Evolutionary conservation across 2,888 invertebrate genomes (phyloP).

Genomic region (Hypselothyrea guttata): DNA sequence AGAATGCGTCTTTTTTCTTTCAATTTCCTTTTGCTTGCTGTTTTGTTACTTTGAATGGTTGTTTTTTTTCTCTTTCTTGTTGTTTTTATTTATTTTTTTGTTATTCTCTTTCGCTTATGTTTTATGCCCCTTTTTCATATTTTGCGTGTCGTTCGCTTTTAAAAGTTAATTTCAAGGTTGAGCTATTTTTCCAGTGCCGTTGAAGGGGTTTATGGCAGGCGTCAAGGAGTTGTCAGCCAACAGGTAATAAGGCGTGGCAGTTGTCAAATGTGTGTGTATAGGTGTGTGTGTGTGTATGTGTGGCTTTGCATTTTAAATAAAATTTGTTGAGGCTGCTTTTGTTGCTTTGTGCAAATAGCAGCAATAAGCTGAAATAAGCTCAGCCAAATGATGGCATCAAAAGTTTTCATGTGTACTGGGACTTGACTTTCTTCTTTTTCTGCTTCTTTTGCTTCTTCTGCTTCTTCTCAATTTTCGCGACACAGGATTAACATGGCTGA

Average conservation of each 20-base stretch:
- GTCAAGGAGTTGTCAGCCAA: constrained; percentile 50
- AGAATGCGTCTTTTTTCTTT: constrained; percentile 16
- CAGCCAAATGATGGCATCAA: constrained; percentile 60
- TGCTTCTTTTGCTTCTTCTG: too few species aligned
- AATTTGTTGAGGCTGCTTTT: constrained; percentile 53
- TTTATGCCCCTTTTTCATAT: constrained; percentile 44
- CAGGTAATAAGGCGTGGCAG: constrained; percentile 57
- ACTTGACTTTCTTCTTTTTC: constrained; percentile 33
- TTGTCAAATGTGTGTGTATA: constrained; percentile 4
- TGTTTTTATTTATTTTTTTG: constrained; percentile 13
- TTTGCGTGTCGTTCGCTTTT: constrained; percentile 44
- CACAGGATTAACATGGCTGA: constrained; percentile 17
- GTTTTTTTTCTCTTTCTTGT: constrained; percentile 8
- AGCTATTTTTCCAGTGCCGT: constrained; percentile 52
- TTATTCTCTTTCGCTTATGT: constrained; percentile 7
- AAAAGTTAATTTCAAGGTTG: constrained; percentile 78
- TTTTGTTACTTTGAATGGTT: neutral
- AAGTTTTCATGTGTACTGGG: constrained; percentile 57
- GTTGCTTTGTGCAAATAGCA: constrained; percentile 59
- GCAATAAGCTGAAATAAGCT: constrained; percentile 70
- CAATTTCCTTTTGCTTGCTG: constrained; percentile 15
- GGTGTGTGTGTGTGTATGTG: constrained; percentile 16
- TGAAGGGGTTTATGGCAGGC: constrained; percentile 62
- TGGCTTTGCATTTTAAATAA: constrained; percentile 66
- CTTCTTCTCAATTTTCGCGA: constrained; percentile 4